A percentile compares a stretch with the other conserved stretches of the same genome.
These are phyloP conservation scores for Agrochola litura DNA, from an alignment of 2,888 invertebrate genomes.

Conservation along the genomic window DNA sequence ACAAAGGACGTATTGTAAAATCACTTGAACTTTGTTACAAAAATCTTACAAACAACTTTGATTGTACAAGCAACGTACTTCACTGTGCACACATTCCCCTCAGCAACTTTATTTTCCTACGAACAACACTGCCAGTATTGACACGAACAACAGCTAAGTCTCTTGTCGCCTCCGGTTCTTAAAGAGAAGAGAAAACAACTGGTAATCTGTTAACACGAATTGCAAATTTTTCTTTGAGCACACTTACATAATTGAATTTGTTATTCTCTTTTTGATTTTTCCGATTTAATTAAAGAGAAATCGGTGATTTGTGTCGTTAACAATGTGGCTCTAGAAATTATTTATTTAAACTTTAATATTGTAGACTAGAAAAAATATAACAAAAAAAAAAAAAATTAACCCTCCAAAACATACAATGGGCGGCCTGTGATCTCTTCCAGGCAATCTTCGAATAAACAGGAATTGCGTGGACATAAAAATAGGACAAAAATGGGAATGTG, in stretches of 20 bases:
- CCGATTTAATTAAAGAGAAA: constrained; percentile 2
- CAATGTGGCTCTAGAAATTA: background rate
- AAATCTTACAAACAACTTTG: constrained; percentile 17
- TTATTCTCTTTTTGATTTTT: background rate
- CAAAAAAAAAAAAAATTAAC: no score
- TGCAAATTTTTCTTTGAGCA: constrained; percentile 23
- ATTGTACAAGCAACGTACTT: constrained; percentile 24
- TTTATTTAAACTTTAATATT: no score
- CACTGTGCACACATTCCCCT: constrained; percentile 26
- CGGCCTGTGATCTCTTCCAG: no score
- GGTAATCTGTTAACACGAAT: constrained; percentile 38
- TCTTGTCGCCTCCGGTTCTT: constrained; percentile 32
- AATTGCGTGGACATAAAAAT: no score
- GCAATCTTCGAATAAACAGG: no score
- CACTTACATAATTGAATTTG: constrained; percentile 23
- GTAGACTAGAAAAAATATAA: no score
- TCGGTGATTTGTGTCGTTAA: background rate
- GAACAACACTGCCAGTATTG: constrained; percentile 37
- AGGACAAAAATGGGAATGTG: no score
- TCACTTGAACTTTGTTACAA: background rate
- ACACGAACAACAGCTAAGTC: constrained; percentile 41
- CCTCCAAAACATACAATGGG: no score
- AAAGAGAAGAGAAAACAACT: constrained; percentile 37
- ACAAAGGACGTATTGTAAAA: background rate
- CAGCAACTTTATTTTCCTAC: constrained; percentile 39